Percentiles rank a stretch among this genome's conserved stretches.
Evolutionary conservation across 2,888 invertebrate genomes (phyloP).

Genomic region (Perithous albicinctus): DNA sequence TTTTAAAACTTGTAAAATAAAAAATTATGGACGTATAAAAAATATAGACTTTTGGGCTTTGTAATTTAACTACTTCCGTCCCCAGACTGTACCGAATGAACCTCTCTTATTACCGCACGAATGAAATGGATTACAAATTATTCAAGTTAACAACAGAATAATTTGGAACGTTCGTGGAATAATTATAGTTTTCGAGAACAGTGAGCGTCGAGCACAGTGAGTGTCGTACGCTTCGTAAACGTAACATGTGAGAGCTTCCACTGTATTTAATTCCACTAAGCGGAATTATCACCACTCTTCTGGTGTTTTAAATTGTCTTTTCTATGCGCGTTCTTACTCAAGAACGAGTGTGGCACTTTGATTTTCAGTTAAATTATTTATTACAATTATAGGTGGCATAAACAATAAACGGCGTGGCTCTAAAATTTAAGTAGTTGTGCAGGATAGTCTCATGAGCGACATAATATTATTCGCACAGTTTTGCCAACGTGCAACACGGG

Average conservation of each 20-base stretch:
- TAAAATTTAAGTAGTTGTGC: slow-evolving; percentile 36
- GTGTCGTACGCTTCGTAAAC: too few relatives aligned
- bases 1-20: too few relatives aligned
- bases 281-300: slow-evolving; percentile 61
- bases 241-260: too few relatives aligned
- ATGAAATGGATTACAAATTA: too few relatives aligned
- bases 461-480: slow-evolving; percentile 43
- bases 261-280: slow-evolving; percentile 4
- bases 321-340: not conserved
- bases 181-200: too few relatives aligned
- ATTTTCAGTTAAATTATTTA: slow-evolving; percentile 36
- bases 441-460: slow-evolving; percentile 36
- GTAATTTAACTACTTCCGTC: not conserved
- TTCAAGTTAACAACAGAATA: too few relatives aligned
- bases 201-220: too few relatives aligned
- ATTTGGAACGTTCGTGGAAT: too few relatives aligned
- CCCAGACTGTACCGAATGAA: not conserved
- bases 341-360: not conserved
- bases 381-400: slow-evolving; percentile 12
- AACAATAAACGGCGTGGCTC: not conserved
- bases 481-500: slow-evolving; percentile 40
- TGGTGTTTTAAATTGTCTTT: slow-evolving; percentile 41
- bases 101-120: not conserved
- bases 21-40: too few relatives aligned
- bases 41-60: too few relatives aligned